Evolutionary conservation across 2,888 invertebrate species (phyloP).

Genomic region (Tenthredo scrophulariae): DNA sequence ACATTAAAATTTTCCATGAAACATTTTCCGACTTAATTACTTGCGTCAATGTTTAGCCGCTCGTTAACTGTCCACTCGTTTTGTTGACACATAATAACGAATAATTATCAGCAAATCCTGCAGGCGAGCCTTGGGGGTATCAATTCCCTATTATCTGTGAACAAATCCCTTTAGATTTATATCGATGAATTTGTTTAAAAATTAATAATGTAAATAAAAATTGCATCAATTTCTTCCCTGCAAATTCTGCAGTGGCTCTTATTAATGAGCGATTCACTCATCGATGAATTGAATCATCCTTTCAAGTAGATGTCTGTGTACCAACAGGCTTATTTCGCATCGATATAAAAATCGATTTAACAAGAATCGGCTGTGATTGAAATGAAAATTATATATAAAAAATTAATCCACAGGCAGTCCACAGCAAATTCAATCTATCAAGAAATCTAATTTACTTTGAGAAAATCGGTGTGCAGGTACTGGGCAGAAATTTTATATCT

Average conservation of each 20-base stretch:
- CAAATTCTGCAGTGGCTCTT: neutral
- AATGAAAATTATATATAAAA: conserved; percentile 1
- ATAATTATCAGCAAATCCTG: neutral
- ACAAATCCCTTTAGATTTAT: neutral
- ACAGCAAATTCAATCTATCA: neutral
- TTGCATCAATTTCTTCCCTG: neutral
- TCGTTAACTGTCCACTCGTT: neutral
- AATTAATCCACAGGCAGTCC: neutral
- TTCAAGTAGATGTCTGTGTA: neutral
- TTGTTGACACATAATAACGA: neutral
- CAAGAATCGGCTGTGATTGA: neutral
- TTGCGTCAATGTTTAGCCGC: neutral
- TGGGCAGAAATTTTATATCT: neutral
- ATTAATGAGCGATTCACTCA: neutral
- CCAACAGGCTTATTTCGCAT: neutral
- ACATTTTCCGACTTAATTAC: neutral
- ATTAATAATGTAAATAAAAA: neutral
- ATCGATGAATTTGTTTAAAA: neutral
- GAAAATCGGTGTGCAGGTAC: neutral
- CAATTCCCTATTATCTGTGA: neutral
- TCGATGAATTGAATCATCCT: neutral
- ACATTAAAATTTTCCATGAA: neutral
- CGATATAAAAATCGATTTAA: conserved; percentile 2
- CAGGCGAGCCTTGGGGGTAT: neutral
- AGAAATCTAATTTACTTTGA: neutral